Percentiles rank a stretch among this genome's conserved stretches.
Conservation (phyloP, 2,797 vertebrate genomes). For the Orientallactaga sibirica region DNA sequence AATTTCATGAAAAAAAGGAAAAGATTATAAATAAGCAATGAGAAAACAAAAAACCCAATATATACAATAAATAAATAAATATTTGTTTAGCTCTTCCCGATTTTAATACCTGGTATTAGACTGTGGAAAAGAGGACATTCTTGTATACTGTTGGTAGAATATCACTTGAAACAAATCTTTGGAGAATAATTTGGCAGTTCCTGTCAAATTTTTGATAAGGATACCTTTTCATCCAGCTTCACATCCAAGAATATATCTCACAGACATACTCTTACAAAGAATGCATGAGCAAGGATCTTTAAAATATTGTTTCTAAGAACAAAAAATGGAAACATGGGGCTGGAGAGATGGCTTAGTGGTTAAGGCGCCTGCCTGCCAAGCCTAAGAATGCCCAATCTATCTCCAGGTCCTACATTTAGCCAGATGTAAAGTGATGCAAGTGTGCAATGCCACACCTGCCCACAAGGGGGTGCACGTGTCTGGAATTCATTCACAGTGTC, state of each 20-base stretch:
- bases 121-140: not conserved
- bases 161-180: constrained; percentile 36
- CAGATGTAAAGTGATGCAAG: too few relatives aligned
- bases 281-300: not conserved
- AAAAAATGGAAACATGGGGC: not conserved
- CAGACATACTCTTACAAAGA: not conserved
- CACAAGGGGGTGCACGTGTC: too few relatives aligned
- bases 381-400: too few relatives aligned
- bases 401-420: too few relatives aligned
- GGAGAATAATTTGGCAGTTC: not conserved
- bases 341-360: too few relatives aligned
- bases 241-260: constrained; percentile 1
- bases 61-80: not conserved
- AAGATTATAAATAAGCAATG: not conserved
- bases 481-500: too few relatives aligned
- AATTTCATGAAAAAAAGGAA: not conserved
- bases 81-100: not conserved
- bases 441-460: too few relatives aligned
- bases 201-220: constrained; percentile 7
- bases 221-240: not conserved
- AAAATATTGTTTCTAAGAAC: constrained; percentile 15
- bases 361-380: too few relatives aligned
- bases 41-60: constrained; percentile 26
- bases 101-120: not conserved
- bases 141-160: not conserved